Percentiles rank a stretch among this genome's conserved stretches.
Evolutionary conservation across 92 coral and sea anemone genomes (phyloP).

Genomic region (Ricordea florida): DNA sequence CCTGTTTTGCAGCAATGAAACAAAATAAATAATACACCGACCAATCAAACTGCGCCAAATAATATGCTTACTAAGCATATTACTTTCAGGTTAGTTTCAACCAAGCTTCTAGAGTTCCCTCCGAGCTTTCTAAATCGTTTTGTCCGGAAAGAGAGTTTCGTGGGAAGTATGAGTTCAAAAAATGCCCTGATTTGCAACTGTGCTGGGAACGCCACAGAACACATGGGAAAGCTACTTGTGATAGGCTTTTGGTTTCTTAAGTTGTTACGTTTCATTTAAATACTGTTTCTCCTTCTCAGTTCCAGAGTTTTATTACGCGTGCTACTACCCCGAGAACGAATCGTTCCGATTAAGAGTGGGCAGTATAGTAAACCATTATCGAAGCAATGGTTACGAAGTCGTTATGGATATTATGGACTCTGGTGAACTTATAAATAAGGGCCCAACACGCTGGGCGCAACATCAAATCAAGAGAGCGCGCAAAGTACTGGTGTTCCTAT

Average conservation of each 20-base stretch:
- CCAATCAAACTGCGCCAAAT: no score
- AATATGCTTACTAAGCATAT: no score
- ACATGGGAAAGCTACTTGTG: not conserved
- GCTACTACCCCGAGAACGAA: slow-evolving; percentile 16
- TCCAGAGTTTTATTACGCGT: slow-evolving; percentile 24
- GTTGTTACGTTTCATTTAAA: not conserved
- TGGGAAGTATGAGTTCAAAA: no score
- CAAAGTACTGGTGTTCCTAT: slow-evolving; percentile 31
- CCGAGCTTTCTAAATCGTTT: no score
- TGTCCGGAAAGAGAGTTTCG: no score
- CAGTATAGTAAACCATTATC: slow-evolving; percentile 11
- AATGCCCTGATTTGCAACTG: no score
- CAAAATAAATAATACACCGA: no score
- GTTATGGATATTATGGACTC: slow-evolving; percentile 28
- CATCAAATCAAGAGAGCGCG: slow-evolving; percentile 29
- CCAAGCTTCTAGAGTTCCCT: no score
- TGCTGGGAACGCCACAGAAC: no score
- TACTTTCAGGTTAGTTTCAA: no score
- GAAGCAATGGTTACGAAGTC: slow-evolving; percentile 17
- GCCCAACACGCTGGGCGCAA: slow-evolving; percentile 44
- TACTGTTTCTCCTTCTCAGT: not conserved
- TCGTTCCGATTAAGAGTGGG: not conserved
- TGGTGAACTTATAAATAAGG: slow-evolving; percentile 3
- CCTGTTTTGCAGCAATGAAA: no score
- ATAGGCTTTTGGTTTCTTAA: not conserved